These are phyloP conservation scores for Mesocricetus auratus DNA, from an alignment of 2,113 vertebrate species.

Conservation along the genomic window DNA sequence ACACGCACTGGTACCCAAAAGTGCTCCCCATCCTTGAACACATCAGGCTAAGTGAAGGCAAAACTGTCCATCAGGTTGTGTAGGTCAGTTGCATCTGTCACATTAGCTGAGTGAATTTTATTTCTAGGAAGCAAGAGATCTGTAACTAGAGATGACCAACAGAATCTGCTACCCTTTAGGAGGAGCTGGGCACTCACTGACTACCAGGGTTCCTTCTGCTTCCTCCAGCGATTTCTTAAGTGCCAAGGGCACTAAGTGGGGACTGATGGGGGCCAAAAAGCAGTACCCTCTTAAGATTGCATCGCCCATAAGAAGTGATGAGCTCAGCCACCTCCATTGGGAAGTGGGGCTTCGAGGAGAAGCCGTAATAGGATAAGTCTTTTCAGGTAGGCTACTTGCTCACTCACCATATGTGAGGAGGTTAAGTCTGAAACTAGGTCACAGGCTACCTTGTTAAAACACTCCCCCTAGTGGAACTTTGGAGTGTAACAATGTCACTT, in stretches of 20 bases:
- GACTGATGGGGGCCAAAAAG: neutral
- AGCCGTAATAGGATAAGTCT: neutral
- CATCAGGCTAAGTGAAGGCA: neutral
- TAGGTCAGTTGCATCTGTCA: neutral
- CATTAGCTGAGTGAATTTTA: neutral
- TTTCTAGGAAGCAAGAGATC: neutral
- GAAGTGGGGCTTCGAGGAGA: neutral
- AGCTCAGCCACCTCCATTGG: neutral
- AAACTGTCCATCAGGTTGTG: fast-evolving
- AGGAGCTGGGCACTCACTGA: neutral
- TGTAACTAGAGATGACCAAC: neutral
- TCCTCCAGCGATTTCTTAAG: neutral
- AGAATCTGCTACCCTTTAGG: neutral
- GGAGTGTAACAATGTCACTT: neutral
- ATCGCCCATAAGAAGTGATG: neutral
- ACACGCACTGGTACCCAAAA: neutral
- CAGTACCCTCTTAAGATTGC: neutral
- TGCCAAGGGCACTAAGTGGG: neutral
- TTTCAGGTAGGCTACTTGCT: neutral
- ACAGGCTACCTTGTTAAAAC: neutral
- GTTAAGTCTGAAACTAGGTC: neutral
- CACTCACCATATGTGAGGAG: neutral
- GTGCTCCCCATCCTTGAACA: too few species aligned
- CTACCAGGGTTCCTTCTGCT: neutral
- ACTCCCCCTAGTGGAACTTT: conserved; percentile 53